Conservation (phyloP, 2,113 vertebrate genomes). For the Scalopus aquaticus region DNA sequence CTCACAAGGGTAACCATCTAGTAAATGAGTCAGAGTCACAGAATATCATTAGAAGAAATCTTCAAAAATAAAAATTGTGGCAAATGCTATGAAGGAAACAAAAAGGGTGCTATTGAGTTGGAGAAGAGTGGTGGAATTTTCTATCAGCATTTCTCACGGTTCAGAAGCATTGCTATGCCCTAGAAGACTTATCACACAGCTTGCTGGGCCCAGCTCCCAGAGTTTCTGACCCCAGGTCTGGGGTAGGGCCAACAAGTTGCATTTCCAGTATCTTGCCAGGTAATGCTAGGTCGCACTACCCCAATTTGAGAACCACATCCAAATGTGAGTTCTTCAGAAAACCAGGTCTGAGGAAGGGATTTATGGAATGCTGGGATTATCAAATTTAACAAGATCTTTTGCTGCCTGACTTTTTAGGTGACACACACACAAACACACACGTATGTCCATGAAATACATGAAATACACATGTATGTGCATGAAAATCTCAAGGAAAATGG, state of each 20-base stretch:
- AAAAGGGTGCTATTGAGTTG: neutral
- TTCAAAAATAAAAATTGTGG: constrained; percentile 13
- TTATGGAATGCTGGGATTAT: constrained; percentile 5
- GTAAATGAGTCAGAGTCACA: constrained; percentile 11
- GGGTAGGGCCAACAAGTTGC: neutral
- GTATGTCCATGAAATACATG: too few species aligned
- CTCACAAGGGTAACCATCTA: neutral
- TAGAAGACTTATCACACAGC: neutral
- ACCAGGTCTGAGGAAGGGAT: neutral
- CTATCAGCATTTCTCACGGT: constrained; percentile 1
- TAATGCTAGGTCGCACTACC: neutral
- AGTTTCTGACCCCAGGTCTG: neutral
- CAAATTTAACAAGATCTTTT: constrained; percentile 1
- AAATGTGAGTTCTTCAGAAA: constrained; percentile 19
- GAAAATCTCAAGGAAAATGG: neutral
- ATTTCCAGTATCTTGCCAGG: constrained; percentile 5
- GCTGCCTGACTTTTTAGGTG: neutral
- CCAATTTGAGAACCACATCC: neutral
- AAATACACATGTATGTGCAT: too few species aligned
- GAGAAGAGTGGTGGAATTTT: neutral
- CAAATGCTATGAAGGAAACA: neutral
- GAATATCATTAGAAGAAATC: constrained; percentile 17
- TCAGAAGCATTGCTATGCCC: neutral
- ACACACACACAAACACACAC: too few species aligned
- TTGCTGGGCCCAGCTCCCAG: neutral